Evolutionary conservation across 2,888 invertebrate species (phyloP).

Genomic region (Dermolepida albohirtum): DNA sequence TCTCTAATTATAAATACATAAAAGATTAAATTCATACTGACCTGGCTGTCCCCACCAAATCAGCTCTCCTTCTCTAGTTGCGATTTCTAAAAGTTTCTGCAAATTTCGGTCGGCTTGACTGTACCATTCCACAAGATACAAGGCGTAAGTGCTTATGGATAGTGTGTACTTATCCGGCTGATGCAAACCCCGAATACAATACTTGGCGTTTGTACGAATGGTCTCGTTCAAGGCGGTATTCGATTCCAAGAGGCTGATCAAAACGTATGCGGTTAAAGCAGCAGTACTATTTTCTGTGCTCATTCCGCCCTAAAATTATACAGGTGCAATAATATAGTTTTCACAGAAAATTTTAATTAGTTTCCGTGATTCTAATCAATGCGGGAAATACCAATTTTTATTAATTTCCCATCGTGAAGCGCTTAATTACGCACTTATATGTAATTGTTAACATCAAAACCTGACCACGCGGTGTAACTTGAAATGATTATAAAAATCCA

Average conservation of each 20-base stretch:
- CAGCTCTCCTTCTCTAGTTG: slow-evolving; percentile 64
- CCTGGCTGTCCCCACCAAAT: slow-evolving; percentile 69
- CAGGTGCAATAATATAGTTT: too few species aligned
- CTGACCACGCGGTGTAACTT: too few species aligned
- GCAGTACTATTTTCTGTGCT: slow-evolving; percentile 64
- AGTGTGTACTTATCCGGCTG: slow-evolving; percentile 67
- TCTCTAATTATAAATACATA: slow-evolving; percentile 3
- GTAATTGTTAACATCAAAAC: too few species aligned
- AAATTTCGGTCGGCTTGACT: slow-evolving; percentile 64
- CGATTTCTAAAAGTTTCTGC: slow-evolving; percentile 62
- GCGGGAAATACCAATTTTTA: too few species aligned
- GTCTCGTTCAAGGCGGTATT: slow-evolving; percentile 66
- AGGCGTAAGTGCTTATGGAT: slow-evolving; percentile 68
- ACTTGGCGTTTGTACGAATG: slow-evolving; percentile 70
- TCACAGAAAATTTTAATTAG: too few species aligned
- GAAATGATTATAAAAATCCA: too few species aligned
- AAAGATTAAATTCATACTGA: slow-evolving; percentile 45
- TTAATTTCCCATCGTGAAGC: too few species aligned
- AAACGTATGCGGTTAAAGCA: slow-evolving; percentile 77
- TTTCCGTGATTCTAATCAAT: too few species aligned
- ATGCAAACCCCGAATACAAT: slow-evolving; percentile 67
- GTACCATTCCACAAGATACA: slow-evolving; percentile 66
- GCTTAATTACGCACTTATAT: too few species aligned
- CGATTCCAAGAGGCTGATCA: slow-evolving; percentile 74
- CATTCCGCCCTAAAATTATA: slow-evolving; percentile 41